Percentiles rank a stretch among this genome's conserved stretches.
phyloP scores from a whole-genome alignment of 2,888 invertebrate species.

The Cynaeus angustus region DNA sequence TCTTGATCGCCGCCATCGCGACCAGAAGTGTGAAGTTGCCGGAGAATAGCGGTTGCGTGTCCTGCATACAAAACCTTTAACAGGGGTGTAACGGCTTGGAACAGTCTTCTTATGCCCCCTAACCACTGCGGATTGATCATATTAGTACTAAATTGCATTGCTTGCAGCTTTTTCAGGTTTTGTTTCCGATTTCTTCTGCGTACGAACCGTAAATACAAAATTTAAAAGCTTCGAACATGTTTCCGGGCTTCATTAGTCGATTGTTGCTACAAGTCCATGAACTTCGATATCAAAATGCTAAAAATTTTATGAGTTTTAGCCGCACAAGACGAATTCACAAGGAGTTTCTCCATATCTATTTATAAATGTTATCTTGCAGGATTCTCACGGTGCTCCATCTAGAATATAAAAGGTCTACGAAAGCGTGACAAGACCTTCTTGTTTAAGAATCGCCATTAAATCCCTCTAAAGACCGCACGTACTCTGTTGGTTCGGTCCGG shows the following conservation, averaged over 20 bases:
- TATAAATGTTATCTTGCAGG: slow-evolving; percentile 50
- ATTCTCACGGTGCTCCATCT: slow-evolving; percentile 42
- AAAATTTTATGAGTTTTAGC: slow-evolving; percentile 3
- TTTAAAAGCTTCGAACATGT: not conserved
- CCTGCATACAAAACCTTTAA: slow-evolving; percentile 59
- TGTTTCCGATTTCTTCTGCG: slow-evolving; percentile 18
- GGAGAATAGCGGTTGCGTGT: slow-evolving; percentile 69
- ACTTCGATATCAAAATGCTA: too few relatives aligned
- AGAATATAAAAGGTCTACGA: slow-evolving; percentile 49
- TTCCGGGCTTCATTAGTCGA: slow-evolving; percentile 23
- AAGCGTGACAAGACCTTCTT: slow-evolving; percentile 57
- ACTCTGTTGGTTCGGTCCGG: slow-evolving; percentile 58
- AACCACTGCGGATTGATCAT: slow-evolving; percentile 35
- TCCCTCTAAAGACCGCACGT: slow-evolving; percentile 68
- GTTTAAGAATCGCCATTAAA: slow-evolving; percentile 68
- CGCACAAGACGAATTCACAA: slow-evolving; percentile 31
- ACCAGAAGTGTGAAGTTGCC: slow-evolving; percentile 66
- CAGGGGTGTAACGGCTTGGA: slow-evolving; percentile 36
- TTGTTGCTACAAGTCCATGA: too few relatives aligned
- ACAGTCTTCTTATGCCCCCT: slow-evolving; percentile 21
- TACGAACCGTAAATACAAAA: slow-evolving; percentile 1
- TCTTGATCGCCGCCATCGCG: slow-evolving; percentile 53
- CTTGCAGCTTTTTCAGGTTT: slow-evolving; percentile 32
- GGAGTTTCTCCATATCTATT: slow-evolving; percentile 47
- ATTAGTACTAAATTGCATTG: slow-evolving; percentile 44